These are phyloP conservation scores for Pituophis catenifer DNA, from an alignment of 2,113 vertebrate species.

Conservation along the genomic window DNA sequence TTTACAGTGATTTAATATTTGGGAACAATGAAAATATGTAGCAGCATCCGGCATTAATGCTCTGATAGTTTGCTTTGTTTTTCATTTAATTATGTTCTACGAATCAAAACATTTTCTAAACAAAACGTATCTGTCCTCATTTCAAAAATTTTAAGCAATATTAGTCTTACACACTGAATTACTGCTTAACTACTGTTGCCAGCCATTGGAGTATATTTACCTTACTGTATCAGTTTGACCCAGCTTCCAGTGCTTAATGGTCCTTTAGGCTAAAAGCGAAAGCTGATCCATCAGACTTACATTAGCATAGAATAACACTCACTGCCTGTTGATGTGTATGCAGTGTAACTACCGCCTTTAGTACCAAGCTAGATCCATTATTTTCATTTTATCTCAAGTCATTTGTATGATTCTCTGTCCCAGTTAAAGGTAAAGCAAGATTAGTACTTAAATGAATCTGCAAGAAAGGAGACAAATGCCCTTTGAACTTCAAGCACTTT, in stretches of 20 bases:
- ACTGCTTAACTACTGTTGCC: constrained; percentile 72
- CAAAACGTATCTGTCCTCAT: constrained; percentile 67
- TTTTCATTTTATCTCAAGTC: constrained; percentile 86
- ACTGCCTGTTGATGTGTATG: constrained; percentile 83
- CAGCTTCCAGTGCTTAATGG: constrained; percentile 86
- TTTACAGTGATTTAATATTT: constrained; percentile 55
- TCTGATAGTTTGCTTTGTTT: constrained; percentile 34
- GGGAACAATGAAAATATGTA: constrained; percentile 44
- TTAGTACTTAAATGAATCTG: constrained; percentile 79
- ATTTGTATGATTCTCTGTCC: constrained; percentile 81
- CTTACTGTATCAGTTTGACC: constrained; percentile 78
- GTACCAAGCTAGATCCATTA: constrained; percentile 79
- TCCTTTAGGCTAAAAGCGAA: constrained; percentile 87
- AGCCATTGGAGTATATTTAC: constrained; percentile 69
- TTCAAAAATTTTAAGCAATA: constrained; percentile 65
- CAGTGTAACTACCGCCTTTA: constrained; percentile 75
- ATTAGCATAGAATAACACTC: constrained; percentile 91
- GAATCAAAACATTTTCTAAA: constrained; percentile 64
- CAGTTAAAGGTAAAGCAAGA: constrained; percentile 76
- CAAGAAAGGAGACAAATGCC: constrained; percentile 78
- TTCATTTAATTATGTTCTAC: constrained; percentile 22
- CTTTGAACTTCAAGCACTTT: constrained; percentile 86
- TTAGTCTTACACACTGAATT: constrained; percentile 67
- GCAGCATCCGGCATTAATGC: constrained; percentile 26
- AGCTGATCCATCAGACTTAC: constrained; percentile 91